Conservation (phyloP, 1,140 invertebrate genomes). For the Piezodorus guildinii region DNA sequence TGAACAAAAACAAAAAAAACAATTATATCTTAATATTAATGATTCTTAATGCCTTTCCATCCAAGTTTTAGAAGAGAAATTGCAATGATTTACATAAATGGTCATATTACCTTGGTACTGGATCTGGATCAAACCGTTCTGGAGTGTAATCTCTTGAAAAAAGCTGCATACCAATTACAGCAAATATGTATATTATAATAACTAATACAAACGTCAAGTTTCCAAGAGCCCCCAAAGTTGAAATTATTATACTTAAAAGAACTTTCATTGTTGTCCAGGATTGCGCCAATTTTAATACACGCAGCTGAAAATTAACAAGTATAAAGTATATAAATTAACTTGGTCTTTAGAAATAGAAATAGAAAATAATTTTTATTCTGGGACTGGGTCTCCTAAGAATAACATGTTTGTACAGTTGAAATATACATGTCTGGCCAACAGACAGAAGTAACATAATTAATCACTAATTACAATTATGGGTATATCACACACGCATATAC, state of each 20-base stretch:
- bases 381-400: no score
- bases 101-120: background rate
- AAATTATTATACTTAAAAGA: conserved; percentile 95
- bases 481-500: no score
- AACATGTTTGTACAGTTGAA: no score
- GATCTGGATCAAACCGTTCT: conserved; percentile 1
- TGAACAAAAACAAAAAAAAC: conserved; percentile 39
- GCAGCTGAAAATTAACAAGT: conserved; percentile 55
- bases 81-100: background rate
- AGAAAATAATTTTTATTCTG: no score
- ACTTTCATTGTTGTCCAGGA: conserved; percentile 98
- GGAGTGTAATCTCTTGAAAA: conserved; percentile 79
- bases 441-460: no score
- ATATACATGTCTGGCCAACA: no score
- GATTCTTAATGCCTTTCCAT: background rate
- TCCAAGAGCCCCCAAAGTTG: conserved; percentile 93
- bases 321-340: background rate
- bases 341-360: background rate
- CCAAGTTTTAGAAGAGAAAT: background rate
- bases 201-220: conserved; percentile 94
- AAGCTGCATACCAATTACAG: conserved; percentile 96
- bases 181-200: conserved; percentile 98
- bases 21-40: no score
- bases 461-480: no score
- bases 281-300: conserved; percentile 98